phyloP scores from a whole-genome alignment of 2,797 vertebrate genomes.

The Cryptoblepharus egeriae region DNA sequence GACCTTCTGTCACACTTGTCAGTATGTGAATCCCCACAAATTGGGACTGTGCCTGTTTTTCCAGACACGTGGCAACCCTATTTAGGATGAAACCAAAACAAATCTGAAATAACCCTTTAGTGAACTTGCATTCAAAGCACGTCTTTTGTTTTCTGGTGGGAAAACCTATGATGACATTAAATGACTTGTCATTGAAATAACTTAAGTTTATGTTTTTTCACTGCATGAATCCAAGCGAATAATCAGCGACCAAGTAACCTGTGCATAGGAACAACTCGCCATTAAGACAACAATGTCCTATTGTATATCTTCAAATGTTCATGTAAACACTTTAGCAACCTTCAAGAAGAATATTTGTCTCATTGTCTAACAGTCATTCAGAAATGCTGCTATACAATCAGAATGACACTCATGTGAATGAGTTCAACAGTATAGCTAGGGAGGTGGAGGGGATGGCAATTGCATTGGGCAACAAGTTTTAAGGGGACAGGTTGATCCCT shows the following conservation, averaged over 20 bases:
- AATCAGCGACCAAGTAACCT: not conserved
- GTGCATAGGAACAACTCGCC: not conserved
- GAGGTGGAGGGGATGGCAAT: too few relatives aligned
- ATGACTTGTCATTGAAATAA: conserved; percentile 51
- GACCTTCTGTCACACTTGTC: too few relatives aligned
- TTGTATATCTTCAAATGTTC: not conserved
- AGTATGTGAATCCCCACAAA: too few relatives aligned
- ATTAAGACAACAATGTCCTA: not conserved
- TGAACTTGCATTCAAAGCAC: conserved; percentile 66
- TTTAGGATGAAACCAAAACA: not conserved
- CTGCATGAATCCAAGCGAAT: conserved; percentile 55
- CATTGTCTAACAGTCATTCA: not conserved
- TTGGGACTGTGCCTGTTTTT: too few relatives aligned
- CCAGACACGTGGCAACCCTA: too few relatives aligned
- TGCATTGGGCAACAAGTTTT: too few relatives aligned
- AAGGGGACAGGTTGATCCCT: too few relatives aligned
- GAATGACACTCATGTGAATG: not conserved
- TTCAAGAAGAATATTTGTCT: not conserved
- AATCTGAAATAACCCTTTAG: conserved; percentile 56
- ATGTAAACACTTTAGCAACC: not conserved
- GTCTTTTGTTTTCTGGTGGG: conserved; percentile 62
- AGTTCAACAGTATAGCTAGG: too few relatives aligned
- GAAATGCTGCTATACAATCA: too few relatives aligned
- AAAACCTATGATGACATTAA: conserved; percentile 63
- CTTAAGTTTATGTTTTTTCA: conserved; percentile 64